Conservation (phyloP, 2,797 vertebrate genomes). For the Spondyliosoma cantharus region DNA sequence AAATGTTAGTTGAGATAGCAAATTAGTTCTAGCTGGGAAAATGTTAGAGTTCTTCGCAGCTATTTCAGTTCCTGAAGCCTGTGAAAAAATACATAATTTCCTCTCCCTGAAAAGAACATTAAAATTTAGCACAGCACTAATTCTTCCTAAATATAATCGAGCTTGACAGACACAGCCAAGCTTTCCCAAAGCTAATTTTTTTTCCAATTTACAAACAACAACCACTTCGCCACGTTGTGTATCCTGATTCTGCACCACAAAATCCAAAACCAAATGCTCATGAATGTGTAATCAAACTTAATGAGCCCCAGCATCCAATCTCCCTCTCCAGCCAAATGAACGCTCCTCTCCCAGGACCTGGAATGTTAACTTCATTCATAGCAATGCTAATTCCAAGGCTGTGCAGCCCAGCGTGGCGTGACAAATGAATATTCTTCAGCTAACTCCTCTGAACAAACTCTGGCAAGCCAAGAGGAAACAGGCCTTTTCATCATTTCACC, state of each 20-base stretch:
- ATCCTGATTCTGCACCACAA: conserved; percentile 44
- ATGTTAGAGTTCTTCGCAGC: background rate
- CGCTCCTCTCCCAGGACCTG: conserved; percentile 58
- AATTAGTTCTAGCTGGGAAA: conserved; percentile 22
- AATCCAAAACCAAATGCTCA: conserved; percentile 56
- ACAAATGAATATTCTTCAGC: conserved; percentile 77
- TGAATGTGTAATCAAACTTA: conserved; percentile 68
- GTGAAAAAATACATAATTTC: conserved; percentile 1
- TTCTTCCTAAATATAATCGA: conserved; percentile 26
- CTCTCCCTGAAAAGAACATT: conserved; percentile 12
- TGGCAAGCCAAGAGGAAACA: conserved; percentile 63
- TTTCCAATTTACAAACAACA: conserved; percentile 43
- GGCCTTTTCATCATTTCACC: conserved; percentile 46
- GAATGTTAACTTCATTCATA: conserved; percentile 70
- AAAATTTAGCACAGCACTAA: conserved; percentile 5
- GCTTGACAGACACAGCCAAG: conserved; percentile 40
- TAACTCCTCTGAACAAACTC: conserved; percentile 70
- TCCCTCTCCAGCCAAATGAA: conserved; percentile 56
- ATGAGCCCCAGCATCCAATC: conserved; percentile 65
- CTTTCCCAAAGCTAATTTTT: conserved; percentile 27
- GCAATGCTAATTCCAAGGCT: conserved; percentile 68
- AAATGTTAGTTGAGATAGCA: conserved; percentile 11
- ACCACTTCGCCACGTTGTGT: conserved; percentile 45
- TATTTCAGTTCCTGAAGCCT: background rate
- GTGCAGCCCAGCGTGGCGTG: conserved; percentile 62